Base-by-base conservation (phyloP, 2,797 vertebrate species). In the Syncerus caffer region DNA sequence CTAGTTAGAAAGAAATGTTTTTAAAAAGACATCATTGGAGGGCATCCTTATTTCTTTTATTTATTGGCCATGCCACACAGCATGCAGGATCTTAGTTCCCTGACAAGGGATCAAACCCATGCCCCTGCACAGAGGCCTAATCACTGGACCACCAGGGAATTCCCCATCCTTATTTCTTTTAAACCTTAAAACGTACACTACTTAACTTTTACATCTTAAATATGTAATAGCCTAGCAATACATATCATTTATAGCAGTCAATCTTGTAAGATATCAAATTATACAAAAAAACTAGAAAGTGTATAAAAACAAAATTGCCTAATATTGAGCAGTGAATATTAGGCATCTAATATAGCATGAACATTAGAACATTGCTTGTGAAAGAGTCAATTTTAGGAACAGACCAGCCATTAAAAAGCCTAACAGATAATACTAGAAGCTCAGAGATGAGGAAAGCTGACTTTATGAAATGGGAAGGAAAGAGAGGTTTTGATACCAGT, bases 351-450 rank as follows among this genome's bases (percentile, higher is more conserved):
- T 89, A 47, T 34, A 87, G 86, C 51, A 34, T 95, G 31, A 88
- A 45, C 17, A 89, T 97, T 76, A 74, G 78, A 90, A 55, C 23
- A 55, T 55, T 4, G 21, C 85, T 95, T 93, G 31, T 58, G 8
- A 74, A 97, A 94, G 60, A 64, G 57, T 47, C 67, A 31, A 95
- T 82, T 93, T 95, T 62, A 95, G 62, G 60, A 84, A 91, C 23
- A 93, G 85, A 78, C 11, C n/a, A 29, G n/a, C 89, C 82, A 92
- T 62, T 84, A 84, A 67, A 84, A 96, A 34, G 84, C 62, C 86
- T 62, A 74, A 38, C 47, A 58, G 60, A 51, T 10, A 58, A 31
- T 55, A 60, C 19, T 71, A 21, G 25, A 50, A 84, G 93, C 93
- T 92, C 34, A 93, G 90, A 84, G 58, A 67, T 50, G 51, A 85